Conservation (phyloP, 2,888 invertebrate species). For the Drosophila putrida region DNA sequence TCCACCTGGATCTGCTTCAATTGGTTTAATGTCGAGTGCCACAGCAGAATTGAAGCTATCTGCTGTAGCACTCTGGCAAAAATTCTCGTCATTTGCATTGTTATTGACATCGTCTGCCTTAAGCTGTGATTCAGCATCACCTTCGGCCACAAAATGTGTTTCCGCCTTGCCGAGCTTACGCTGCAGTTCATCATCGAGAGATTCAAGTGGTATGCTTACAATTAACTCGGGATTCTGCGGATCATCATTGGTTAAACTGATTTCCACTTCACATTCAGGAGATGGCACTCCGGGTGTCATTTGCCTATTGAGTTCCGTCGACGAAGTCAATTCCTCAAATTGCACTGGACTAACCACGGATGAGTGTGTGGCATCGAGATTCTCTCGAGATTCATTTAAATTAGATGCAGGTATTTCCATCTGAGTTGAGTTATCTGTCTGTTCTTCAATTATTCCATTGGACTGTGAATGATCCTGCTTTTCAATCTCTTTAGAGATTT, state of each 20-base stretch:
- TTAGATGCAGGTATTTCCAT: not conserved
- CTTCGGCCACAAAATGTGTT: not conserved
- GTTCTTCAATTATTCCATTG: not conserved
- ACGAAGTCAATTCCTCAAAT: conserved; percentile 62
- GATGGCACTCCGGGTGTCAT: conserved; percentile 27
- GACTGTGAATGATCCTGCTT: not conserved
- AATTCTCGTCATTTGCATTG: conserved; percentile 71
- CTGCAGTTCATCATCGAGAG: conserved; percentile 57
- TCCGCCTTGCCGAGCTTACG: conserved; percentile 45
- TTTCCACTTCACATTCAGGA: conserved; percentile 22
- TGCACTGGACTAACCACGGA: conserved; percentile 40
- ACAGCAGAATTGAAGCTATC: conserved; percentile 78
- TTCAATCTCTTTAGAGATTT: not conserved
- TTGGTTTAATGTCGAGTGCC: conserved; percentile 60
- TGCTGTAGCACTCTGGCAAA: conserved; percentile 77
- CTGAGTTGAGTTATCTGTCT: not conserved
- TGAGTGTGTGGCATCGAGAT: not conserved
- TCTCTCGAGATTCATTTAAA: not conserved
- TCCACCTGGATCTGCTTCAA: conserved; percentile 58
- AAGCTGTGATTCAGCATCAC: conserved; percentile 2
- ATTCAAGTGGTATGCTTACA: conserved; percentile 68
- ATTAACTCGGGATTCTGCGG: conserved; percentile 37
- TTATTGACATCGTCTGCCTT: conserved; percentile 67
- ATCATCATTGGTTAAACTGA: conserved; percentile 4
- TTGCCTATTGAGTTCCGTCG: conserved; percentile 42